Conservation (phyloP, 2,888 invertebrate genomes). For the Aporophyla lueneburgensis region DNA sequence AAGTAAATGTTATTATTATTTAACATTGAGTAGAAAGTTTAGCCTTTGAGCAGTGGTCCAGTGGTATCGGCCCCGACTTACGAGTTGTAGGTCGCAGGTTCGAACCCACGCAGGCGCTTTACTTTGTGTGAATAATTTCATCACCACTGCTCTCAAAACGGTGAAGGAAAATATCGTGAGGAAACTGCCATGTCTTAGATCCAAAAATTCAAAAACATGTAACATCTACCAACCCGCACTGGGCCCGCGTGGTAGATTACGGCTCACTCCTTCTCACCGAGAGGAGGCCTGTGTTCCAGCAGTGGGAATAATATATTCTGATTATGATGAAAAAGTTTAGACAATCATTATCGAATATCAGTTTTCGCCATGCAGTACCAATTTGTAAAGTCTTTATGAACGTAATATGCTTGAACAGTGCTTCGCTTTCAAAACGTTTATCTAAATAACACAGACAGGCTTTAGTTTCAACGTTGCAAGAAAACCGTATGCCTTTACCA, state of each 20-base stretch:
- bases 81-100: background rate
- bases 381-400: background rate
- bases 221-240: no score
- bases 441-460: background rate
- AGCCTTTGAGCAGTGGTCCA: background rate
- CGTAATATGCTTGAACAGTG: background rate
- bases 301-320: no score
- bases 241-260: no score
- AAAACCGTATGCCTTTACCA: background rate
- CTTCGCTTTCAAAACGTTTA: background rate
- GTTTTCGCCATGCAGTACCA: background rate
- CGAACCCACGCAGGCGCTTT: no score
- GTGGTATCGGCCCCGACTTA: no score
- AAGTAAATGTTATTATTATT: constrained; percentile 9
- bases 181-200: no score
- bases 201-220: no score
- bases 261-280: no score
- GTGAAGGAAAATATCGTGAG: no score
- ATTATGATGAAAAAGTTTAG: background rate
- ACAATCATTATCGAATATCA: background rate
- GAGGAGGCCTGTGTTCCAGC: no score
- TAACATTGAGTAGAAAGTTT: background rate
- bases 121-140: no score
- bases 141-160: no score
- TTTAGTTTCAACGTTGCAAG: background rate